Conservation (phyloP, 1,140 invertebrate species). For the Musca domestica region DNA sequence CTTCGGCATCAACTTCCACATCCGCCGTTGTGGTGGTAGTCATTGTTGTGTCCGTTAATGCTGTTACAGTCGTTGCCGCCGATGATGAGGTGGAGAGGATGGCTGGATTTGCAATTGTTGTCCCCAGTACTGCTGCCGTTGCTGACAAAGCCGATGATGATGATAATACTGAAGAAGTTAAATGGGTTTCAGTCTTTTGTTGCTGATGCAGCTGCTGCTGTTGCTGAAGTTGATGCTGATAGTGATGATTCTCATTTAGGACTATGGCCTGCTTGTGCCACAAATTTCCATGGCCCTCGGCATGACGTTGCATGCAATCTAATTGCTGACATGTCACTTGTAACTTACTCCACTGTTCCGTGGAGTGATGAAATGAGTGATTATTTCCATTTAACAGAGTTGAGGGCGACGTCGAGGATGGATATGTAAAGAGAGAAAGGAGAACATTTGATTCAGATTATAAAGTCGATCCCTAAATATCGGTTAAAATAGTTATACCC, state of each 20-base stretch:
- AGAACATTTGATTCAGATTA: too few relatives aligned
- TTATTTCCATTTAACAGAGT: too few relatives aligned
- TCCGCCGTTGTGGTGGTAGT: conserved; percentile 23
- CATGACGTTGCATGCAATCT: conserved; percentile 52
- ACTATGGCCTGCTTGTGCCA: conserved; percentile 51
- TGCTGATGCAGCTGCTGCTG: conserved; percentile 16
- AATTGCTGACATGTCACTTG: conserved; percentile 53
- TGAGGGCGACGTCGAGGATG: too few relatives aligned
- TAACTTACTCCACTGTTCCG: conserved; percentile 50
- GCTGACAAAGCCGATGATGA: conserved; percentile 17
- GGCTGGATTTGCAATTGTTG: conserved; percentile 8
- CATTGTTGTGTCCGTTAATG: conserved; percentile 19
- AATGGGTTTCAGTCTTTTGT: conserved; percentile 26
- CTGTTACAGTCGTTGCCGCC: conserved; percentile 18
- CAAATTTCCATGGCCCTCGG: conserved; percentile 51
- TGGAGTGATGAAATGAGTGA: not conserved
- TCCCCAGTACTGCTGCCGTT: conserved; percentile 30
- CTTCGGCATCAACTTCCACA: conserved; percentile 22
- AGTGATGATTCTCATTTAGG: conserved; percentile 44
- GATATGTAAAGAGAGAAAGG: too few relatives aligned
- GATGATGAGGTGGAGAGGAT: conserved; percentile 11
- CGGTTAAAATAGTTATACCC: too few relatives aligned
- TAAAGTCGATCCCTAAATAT: too few relatives aligned
- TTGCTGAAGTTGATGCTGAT: conserved; percentile 25
- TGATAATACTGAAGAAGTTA: conserved; percentile 21